These are phyloP conservation scores for Crocodylus rhombifer DNA, from an alignment of 2,797 vertebrate genomes.

Conservation along the genomic window DNA sequence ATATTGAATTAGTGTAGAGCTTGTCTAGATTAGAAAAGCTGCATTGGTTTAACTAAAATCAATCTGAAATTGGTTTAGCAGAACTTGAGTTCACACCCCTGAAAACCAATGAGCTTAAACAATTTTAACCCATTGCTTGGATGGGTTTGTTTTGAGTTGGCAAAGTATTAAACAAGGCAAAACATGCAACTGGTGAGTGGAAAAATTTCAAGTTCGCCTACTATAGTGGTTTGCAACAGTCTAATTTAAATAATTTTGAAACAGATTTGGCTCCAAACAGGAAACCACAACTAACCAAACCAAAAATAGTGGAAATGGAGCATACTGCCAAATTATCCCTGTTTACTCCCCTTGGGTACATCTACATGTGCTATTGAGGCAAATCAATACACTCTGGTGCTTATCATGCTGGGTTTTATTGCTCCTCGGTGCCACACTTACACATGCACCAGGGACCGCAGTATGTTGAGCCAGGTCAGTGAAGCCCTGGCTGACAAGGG, in stretches of 20 bases:
- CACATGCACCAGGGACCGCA: too few species aligned
- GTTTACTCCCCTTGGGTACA: neutral
- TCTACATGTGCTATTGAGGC: too few species aligned
- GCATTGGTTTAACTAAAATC: slow-evolving; percentile 14
- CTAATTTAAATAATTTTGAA: neutral
- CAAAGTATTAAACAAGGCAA: neutral
- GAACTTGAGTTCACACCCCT: neutral
- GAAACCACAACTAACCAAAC: neutral
- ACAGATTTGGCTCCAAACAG: neutral
- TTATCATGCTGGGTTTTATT: too few species aligned
- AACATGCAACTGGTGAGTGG: neutral
- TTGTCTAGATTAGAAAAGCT: neutral
- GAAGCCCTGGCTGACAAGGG: too few species aligned
- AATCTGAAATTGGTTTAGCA: slow-evolving; percentile 9
- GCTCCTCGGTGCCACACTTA: too few species aligned
- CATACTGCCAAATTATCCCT: neutral
- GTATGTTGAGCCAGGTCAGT: too few species aligned
- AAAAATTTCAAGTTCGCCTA: neutral
- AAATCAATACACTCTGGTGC: too few species aligned
- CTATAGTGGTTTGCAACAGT: neutral
- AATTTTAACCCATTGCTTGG: slow-evolving; percentile 3
- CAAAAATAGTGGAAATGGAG: neutral
- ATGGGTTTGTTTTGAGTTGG: neutral
- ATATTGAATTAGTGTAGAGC: neutral
- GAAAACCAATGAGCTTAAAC: neutral